phyloP scores from a whole-genome alignment of 2,888 invertebrate species.

The Phalangium opilio region DNA sequence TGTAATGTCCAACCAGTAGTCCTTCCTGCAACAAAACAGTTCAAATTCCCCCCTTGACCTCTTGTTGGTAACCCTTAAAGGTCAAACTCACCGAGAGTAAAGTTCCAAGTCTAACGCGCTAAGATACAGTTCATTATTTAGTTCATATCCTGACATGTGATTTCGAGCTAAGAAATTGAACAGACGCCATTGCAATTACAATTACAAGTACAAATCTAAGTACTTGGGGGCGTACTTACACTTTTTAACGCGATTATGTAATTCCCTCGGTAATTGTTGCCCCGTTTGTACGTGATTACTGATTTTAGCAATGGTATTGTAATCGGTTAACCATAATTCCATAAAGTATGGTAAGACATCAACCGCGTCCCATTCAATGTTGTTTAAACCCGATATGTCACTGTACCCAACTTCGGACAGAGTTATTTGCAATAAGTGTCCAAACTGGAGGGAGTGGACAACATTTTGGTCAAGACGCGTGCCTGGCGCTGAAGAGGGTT shows the following conservation, averaged over 20 bases:
- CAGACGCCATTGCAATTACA: conserved; percentile 6
- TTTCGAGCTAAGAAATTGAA: conserved; percentile 36
- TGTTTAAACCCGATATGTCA: conserved; percentile 67
- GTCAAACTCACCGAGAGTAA: conserved; percentile 43
- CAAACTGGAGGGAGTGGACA: conserved; percentile 45
- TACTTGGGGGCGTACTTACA: conserved; percentile 21
- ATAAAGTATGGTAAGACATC: conserved; percentile 69
- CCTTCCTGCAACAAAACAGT: conserved; percentile 35
- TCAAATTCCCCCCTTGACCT: no score
- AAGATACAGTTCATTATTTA: conserved; percentile 65
- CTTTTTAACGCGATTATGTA: conserved; percentile 45
- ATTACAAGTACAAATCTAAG: background rate
- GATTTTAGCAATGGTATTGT: conserved; percentile 41
- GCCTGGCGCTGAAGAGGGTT: no score
- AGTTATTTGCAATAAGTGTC: conserved; percentile 69
- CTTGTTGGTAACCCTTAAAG: no score
- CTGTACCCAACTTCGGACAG: conserved; percentile 59
- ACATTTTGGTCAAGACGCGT: background rate
- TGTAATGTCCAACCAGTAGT: conserved; percentile 69
- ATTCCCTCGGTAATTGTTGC: conserved; percentile 49
- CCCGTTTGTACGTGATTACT: conserved; percentile 59
- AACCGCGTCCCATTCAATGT: conserved; percentile 87
- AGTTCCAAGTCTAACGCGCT: conserved; percentile 68
- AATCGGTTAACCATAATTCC: conserved; percentile 59
- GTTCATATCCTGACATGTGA: conserved; percentile 60